Evolutionary conservation across 1,140 invertebrate genomes (phyloP).

Genomic region (Leptinotarsa texana): DNA sequence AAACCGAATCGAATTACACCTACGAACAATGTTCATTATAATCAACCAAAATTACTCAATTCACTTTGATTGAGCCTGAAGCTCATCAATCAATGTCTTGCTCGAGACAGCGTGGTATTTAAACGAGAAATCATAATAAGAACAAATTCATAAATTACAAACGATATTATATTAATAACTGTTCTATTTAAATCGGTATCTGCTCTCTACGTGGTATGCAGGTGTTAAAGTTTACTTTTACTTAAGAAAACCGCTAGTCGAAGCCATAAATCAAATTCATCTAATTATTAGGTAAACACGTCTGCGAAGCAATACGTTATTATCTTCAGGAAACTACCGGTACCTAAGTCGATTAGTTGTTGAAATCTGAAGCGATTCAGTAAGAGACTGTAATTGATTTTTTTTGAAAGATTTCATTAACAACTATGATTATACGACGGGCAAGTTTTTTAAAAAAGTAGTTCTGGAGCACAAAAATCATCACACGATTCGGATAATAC

Average conservation of each 20-base stretch:
- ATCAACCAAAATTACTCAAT: too few relatives aligned
- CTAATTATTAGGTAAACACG: constrained; percentile 3
- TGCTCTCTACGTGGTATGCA: background rate
- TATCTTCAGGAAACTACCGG: background rate
- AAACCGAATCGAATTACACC: too few relatives aligned
- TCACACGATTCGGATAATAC: too few relatives aligned
- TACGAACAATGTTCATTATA: too few relatives aligned
- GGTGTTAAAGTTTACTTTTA: constrained; percentile 6
- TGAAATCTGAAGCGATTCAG: too few relatives aligned
- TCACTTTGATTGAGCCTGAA: background rate
- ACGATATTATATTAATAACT: background rate
- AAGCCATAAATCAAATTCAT: background rate
- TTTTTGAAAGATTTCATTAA: too few relatives aligned
- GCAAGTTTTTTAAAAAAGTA: too few relatives aligned
- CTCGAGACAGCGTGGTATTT: background rate
- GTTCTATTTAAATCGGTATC: constrained; percentile 1
- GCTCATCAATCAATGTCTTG: background rate
- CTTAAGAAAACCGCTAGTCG: background rate
- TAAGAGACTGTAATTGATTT: too few relatives aligned
- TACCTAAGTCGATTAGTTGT: too few relatives aligned
- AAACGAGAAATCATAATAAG: background rate
- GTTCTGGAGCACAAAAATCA: too few relatives aligned
- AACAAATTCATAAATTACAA: background rate
- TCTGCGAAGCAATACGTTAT: background rate
- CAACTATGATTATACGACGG: too few relatives aligned